Conservation (phyloP, 1,140 invertebrate species). For the Leptinotarsa defecta region DNA sequence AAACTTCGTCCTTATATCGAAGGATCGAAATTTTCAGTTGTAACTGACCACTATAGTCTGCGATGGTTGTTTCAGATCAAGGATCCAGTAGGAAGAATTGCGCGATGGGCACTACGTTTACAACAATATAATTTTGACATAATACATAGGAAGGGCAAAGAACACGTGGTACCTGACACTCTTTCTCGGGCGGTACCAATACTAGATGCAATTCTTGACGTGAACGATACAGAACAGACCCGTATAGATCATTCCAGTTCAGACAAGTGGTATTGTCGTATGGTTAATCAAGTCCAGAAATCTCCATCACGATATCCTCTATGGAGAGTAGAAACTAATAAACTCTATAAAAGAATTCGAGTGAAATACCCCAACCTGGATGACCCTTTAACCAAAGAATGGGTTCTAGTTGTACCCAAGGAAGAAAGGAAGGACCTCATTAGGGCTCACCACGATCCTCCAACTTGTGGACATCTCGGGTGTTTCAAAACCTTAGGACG, state of each 20-base stretch:
- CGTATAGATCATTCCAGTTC: no score
- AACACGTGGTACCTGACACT: background rate
- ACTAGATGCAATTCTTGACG: background rate
- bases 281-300: background rate
- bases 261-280: background rate
- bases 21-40: slow-evolving; percentile 52
- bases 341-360: background rate
- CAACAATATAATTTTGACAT: slow-evolving; percentile 32
- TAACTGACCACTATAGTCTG: slow-evolving; percentile 56
- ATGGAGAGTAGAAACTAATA: background rate
- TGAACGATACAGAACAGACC: no score
- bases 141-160: slow-evolving; percentile 32
- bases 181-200: background rate
- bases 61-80: background rate
- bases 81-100: slow-evolving; percentile 44
- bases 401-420: slow-evolving; percentile 21
- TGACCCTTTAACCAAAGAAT: background rate
- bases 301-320: background rate
- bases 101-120: slow-evolving; percentile 56
- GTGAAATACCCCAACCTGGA: background rate
- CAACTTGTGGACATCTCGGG: slow-evolving; percentile 31
- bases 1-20: slow-evolving; percentile 52
- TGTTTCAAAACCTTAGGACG: slow-evolving; percentile 41
- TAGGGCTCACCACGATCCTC: background rate
- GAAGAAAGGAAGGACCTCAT: background rate